phyloP scores from a whole-genome alignment of 2,888 invertebrate genomes.

The Heliothis peltigera region DNA sequence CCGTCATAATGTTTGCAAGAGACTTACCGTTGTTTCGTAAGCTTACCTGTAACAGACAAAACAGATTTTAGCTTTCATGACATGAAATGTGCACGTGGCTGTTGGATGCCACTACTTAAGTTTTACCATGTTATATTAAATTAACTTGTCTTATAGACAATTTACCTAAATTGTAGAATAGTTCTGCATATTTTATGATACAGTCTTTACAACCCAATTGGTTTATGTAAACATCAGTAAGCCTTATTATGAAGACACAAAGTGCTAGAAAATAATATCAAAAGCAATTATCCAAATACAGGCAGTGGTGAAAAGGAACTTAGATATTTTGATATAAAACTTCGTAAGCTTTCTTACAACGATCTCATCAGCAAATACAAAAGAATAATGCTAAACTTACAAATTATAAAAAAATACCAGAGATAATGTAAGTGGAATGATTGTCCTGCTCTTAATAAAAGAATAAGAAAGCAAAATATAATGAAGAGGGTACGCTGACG shows the following conservation, averaged over 20 bases:
- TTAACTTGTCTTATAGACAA: too few species aligned
- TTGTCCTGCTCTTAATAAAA: constrained; percentile 30
- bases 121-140: background rate
- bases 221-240: too few species aligned
- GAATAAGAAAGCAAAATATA: constrained; percentile 50
- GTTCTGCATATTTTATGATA: too few species aligned
- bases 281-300: background rate
- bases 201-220: too few species aligned
- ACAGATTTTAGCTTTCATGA: background rate
- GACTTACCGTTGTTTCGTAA: constrained; percentile 20
- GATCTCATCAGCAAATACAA: constrained; percentile 27
- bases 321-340: background rate
- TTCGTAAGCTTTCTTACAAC: constrained; percentile 14
- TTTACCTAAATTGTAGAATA: too few species aligned
- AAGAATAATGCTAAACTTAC: constrained; percentile 43
- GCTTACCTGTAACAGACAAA: constrained; percentile 48
- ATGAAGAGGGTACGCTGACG: constrained; percentile 62
- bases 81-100: background rate
- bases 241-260: too few species aligned
- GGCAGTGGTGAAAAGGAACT: background rate
- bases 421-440: constrained; percentile 40
- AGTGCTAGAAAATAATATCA: background rate
- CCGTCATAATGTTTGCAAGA: background rate
- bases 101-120: background rate
- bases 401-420: constrained; percentile 38